Percentiles rank a stretch among this genome's conserved stretches.
phyloP scores from a whole-genome alignment of 53 echinoderm and acorn worm genomes.

The Antedon mediterranea region DNA sequence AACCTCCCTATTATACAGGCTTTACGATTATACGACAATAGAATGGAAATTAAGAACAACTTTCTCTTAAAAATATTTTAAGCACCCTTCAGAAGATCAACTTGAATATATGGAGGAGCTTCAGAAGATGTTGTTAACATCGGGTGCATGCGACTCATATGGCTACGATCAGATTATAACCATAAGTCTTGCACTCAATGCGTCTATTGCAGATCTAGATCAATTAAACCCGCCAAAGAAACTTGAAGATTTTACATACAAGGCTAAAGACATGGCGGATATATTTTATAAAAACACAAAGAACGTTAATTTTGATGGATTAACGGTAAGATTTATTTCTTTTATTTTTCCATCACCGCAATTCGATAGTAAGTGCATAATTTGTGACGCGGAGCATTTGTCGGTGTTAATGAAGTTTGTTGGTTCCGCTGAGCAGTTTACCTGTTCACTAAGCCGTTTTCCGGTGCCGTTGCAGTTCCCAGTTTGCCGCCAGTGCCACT shows the following conservation, averaged over 20 bases:
- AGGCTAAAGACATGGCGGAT: conserved; percentile 17
- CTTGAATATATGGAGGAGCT: conserved; percentile 15
- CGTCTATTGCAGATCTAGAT: conserved; percentile 18
- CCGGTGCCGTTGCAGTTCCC: too few species aligned
- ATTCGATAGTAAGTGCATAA: too few species aligned
- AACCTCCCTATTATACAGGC: too few species aligned
- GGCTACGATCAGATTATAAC: conserved; percentile 65
- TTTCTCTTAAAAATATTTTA: too few species aligned
- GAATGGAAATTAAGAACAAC: too few species aligned
- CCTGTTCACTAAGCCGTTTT: too few species aligned
- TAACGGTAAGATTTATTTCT: conserved; percentile 29
- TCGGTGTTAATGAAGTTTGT: too few species aligned
- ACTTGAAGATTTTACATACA: conserved; percentile 38
- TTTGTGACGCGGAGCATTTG: too few species aligned
- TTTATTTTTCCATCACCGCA: too few species aligned
- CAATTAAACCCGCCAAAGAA: conserved; percentile 15
- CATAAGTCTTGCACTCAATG: conserved; percentile 43
- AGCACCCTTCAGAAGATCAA: conserved; percentile 18
- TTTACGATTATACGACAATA: too few species aligned
- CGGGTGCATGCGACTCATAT: conserved; percentile 54
- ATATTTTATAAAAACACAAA: conserved; percentile 23
- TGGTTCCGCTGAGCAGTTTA: too few species aligned
- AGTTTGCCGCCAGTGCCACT: too few species aligned
- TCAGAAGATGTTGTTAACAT: conserved; percentile 27
- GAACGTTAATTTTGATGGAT: conserved; percentile 35